Percentiles rank a stretch among this genome's conserved stretches.
These are phyloP conservation scores for Muscidifurax raptorellus DNA, from an alignment of 1,140 invertebrate genomes.

Conservation along the genomic window DNA sequence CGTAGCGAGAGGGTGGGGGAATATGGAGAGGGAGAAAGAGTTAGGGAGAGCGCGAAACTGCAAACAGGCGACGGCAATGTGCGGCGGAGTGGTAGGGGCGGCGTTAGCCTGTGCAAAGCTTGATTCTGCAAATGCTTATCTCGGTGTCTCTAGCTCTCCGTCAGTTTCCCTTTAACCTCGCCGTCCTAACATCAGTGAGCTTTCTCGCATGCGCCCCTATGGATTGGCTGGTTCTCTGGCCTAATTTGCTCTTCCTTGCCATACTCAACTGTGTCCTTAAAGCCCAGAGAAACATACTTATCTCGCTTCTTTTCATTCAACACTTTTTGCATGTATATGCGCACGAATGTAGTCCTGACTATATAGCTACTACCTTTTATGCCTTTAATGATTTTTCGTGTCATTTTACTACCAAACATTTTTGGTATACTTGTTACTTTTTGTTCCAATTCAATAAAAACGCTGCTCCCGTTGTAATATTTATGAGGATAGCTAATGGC, in stretches of 20 bases:
- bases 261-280: not conserved
- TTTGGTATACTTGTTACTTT: not conserved
- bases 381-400: not conserved
- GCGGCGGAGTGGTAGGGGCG: not conserved
- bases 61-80: not conserved
- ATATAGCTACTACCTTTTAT: too few relatives aligned
- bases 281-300: not conserved
- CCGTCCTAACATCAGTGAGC: not conserved
- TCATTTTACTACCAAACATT: not conserved
- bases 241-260: not conserved
- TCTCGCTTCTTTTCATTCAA: not conserved
- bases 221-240: not conserved
- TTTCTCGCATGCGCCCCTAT: not conserved
- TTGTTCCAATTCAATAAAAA: not conserved
- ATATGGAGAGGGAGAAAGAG: not conserved
- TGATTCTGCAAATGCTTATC: constrained; percentile 4
- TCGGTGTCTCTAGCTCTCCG: not conserved
- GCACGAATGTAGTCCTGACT: too few relatives aligned
- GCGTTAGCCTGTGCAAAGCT: not conserved
- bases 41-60: not conserved
- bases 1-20: constrained; percentile 57
- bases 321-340: not conserved
- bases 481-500: not conserved
- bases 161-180: not conserved
- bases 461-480: not conserved